Evolutionary conservation across 1,140 invertebrate species (phyloP), one percentile per base, ranked within the genome.

Genomic region (Caligus rogercresseyi): DNA sequence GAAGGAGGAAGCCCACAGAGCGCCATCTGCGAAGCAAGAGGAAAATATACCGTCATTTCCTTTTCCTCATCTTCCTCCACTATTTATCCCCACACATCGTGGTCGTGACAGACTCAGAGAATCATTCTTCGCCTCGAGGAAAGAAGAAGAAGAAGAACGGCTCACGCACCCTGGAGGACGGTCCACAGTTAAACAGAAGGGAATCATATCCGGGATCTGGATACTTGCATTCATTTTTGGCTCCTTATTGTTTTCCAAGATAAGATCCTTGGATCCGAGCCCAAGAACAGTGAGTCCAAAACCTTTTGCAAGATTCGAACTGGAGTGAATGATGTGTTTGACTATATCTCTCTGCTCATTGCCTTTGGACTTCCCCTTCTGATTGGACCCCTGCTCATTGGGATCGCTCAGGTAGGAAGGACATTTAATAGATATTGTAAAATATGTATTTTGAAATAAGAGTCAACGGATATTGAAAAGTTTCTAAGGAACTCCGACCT

Each of bases 351-450:
- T 43, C 26, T 60, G 3, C 16, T 25, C 16, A 26, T 60, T 24
- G 24, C 57, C 15, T 25, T 60, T 16, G 26, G 25, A n/a, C 18
- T 43, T 21, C 57, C 57, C 18, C 24, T 60, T n/a, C 26, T 60
- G 25, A 60, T 60, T 60, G 57, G 57, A 60, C 57, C 57, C 15
- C 14, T 21, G 16, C n/a, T 60, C 15, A 25, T 60, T 21, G 57
- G 57, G 14, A 19, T 60, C 18, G 25, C 25, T 60, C 57, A 60
- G 26, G 57, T 60, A 60, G 16, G 54, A n/a, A 11, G 7, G 31
- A 43, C 31, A n/a, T n/a, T n/a, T n/a, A n/a, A n/a, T n/a, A n/a
- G n/a, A n/a, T n/a, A n/a, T n/a, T n/a, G n/a, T n/a, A n/a, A n/a
- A n/a, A n/a, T n/a, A n/a, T n/a, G n/a, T n/a, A n/a, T n/a, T n/a